These are phyloP conservation scores for Megalops cyprinoides DNA, from an alignment of 2,797 vertebrate species.

Conservation along the genomic window DNA sequence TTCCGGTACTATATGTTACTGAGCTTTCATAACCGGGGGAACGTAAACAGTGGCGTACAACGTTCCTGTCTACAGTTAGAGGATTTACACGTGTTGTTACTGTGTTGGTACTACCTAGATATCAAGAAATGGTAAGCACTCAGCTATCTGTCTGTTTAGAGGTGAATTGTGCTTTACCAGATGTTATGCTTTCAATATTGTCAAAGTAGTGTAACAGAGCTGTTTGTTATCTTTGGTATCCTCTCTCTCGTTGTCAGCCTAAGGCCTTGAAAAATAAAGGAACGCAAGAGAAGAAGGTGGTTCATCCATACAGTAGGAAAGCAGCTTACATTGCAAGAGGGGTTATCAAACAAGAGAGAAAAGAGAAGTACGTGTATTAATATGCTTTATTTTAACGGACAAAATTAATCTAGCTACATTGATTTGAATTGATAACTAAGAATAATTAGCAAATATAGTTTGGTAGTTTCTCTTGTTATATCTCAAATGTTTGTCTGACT, in stretches of 20 bases:
- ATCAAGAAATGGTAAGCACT: conserved; percentile 15
- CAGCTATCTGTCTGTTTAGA: neutral
- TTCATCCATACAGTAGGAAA: conserved; percentile 93
- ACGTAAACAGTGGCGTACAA: conserved; percentile 18
- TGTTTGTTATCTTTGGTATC: neutral
- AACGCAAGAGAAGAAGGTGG: conserved; percentile 79
- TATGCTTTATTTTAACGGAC: too few species aligned
- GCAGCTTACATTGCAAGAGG: conserved; percentile 86
- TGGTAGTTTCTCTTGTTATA: too few species aligned
- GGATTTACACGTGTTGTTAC: neutral
- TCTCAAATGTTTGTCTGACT: too few species aligned
- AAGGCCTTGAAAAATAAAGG: conserved; percentile 79
- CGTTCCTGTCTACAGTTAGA: conserved; percentile 10
- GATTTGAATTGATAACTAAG: too few species aligned
- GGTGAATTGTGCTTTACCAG: too few species aligned
- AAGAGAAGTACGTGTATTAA: conserved; percentile 83
- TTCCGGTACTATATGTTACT: neutral
- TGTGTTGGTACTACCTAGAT: too few species aligned
- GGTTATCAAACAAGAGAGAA: conserved; percentile 81
- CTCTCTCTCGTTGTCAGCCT: conserved; percentile 71
- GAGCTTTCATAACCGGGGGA: neutral
- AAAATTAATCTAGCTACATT: too few species aligned
- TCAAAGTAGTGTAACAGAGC: neutral
- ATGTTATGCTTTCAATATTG: too few species aligned
- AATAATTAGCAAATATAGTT: too few species aligned